Conservation (phyloP, 1,140 invertebrate genomes). For the Daktulosphaira vitifoliae region DNA sequence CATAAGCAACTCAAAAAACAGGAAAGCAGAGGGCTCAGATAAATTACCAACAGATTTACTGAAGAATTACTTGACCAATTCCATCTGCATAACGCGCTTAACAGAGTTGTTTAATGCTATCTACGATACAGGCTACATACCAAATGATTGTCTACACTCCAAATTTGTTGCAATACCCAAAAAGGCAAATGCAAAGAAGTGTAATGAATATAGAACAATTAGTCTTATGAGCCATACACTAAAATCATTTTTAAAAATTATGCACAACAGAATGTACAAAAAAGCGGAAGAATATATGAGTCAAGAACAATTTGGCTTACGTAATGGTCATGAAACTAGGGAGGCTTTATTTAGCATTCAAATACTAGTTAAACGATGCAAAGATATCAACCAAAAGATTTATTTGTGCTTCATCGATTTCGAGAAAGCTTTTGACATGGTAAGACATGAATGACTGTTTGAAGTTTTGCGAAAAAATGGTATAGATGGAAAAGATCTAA, state of each 20-base stretch:
- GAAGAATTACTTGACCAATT: slow-evolving; percentile 20
- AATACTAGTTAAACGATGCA: slow-evolving; percentile 35
- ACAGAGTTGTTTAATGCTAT: slow-evolving; percentile 31
- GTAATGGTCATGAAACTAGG: slow-evolving; percentile 35
- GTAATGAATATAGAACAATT: slow-evolving; percentile 12
- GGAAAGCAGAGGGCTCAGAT: slow-evolving; percentile 20
- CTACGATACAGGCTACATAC: slow-evolving; percentile 31
- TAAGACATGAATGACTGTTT: not conserved
- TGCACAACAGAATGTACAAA: slow-evolving; percentile 20
- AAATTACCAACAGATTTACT: slow-evolving; percentile 27
- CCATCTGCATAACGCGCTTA: not conserved
- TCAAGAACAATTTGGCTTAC: slow-evolving; percentile 38
- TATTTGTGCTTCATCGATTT: slow-evolving; percentile 15
- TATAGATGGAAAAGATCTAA: slow-evolving; percentile 3
- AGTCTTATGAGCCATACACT: slow-evolving; percentile 19
- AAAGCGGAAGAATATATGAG: slow-evolving; percentile 17
- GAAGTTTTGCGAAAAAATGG: not conserved
- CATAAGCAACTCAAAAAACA: slow-evolving; percentile 14
- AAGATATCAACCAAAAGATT: not conserved
- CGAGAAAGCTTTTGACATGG: slow-evolving; percentile 17
- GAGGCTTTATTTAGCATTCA: slow-evolving; percentile 38
- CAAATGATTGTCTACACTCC: slow-evolving; percentile 32
- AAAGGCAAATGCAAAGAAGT: slow-evolving; percentile 10
- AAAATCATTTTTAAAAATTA: slow-evolving; percentile 30
- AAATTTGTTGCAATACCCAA: slow-evolving; percentile 25